Percentiles rank a stretch among this genome's conserved stretches.
phyloP scores from a whole-genome alignment of 2,113 vertebrate species.

The Gadus macrocephalus region DNA sequence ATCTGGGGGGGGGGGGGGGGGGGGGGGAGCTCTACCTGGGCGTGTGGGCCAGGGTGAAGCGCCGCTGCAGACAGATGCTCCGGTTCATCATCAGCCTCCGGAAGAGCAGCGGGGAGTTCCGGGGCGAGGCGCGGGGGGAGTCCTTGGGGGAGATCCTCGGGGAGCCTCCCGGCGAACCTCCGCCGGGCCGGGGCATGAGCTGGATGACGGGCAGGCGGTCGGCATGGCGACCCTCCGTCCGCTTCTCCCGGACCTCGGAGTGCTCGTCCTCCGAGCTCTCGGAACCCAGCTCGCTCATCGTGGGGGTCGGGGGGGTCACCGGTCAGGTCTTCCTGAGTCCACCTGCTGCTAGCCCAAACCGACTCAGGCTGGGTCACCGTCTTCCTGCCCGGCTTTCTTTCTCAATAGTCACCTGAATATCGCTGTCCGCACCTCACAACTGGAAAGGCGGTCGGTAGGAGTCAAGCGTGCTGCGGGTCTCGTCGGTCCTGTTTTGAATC shows the following conservation, averaged over 20 bases:
- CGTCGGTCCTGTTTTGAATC: background rate
- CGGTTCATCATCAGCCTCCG: constrained; percentile 82
- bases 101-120: constrained; percentile 81
- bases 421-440: too few species aligned
- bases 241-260: constrained; percentile 28
- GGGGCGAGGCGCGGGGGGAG: constrained; percentile 70
- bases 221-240: constrained; percentile 5
- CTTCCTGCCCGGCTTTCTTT: background rate
- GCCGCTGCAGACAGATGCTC: constrained; percentile 83
- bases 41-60: constrained; percentile 91
- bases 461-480: background rate
- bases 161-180: constrained; percentile 61
- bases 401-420: too few species aligned
- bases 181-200: constrained; percentile 54
- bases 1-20: background rate
- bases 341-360: background rate
- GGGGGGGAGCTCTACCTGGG: constrained; percentile 57
- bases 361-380: background rate
- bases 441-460: too few species aligned
- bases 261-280: constrained; percentile 61
- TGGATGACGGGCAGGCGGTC: constrained; percentile 43
- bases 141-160: constrained; percentile 71
- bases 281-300: constrained; percentile 52
- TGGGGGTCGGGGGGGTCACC: background rate
- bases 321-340: background rate